These are phyloP conservation scores for Hirudinaria manillensis DNA, from an alignment of 2,888 invertebrate genomes.

Conservation along the genomic window DNA sequence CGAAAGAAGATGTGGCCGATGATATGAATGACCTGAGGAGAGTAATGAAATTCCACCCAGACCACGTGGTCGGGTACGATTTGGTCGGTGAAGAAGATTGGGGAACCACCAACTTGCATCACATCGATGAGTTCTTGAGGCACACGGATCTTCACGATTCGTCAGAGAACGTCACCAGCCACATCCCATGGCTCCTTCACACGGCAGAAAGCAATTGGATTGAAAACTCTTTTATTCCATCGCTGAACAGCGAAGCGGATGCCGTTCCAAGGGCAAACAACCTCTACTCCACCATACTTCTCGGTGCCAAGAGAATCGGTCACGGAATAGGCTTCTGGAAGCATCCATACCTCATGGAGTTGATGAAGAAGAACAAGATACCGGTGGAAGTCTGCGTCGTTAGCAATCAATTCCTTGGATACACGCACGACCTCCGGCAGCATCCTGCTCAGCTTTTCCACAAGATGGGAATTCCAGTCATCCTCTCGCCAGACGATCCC, in stretches of 20 bases:
- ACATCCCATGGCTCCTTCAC: slow-evolving; percentile 38
- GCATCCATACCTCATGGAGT: slow-evolving; percentile 38
- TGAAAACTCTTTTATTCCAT: slow-evolving; percentile 34
- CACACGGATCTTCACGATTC: neutral
- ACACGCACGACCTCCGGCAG: slow-evolving; percentile 39
- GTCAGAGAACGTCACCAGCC: neutral
- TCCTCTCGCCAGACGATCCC: slow-evolving; percentile 42
- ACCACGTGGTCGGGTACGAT: slow-evolving; percentile 39
- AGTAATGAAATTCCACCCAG: slow-evolving; percentile 35
- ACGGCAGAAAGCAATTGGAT: slow-evolving; percentile 41
- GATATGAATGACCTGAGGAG: neutral
- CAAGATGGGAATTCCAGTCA: slow-evolving; percentile 39
- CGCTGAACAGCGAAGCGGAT: slow-evolving; percentile 32
- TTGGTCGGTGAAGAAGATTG: slow-evolving; percentile 40
- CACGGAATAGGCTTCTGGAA: slow-evolving; percentile 41
- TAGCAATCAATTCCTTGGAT: slow-evolving; percentile 40
- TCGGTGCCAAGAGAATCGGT: slow-evolving; percentile 40
- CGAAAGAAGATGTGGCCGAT: neutral
- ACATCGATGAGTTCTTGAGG: slow-evolving; percentile 30
- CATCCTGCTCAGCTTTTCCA: slow-evolving; percentile 41
- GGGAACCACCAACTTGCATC: slow-evolving; percentile 38
- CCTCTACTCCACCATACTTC: slow-evolving; percentile 40
- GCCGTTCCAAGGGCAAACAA: slow-evolving; percentile 39
- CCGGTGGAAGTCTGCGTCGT: slow-evolving; percentile 38
- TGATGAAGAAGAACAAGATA: slow-evolving; percentile 28